Base-by-base conservation (phyloP, 2,797 vertebrate genomes). In the Neopelma chrysocephalum region DNA sequence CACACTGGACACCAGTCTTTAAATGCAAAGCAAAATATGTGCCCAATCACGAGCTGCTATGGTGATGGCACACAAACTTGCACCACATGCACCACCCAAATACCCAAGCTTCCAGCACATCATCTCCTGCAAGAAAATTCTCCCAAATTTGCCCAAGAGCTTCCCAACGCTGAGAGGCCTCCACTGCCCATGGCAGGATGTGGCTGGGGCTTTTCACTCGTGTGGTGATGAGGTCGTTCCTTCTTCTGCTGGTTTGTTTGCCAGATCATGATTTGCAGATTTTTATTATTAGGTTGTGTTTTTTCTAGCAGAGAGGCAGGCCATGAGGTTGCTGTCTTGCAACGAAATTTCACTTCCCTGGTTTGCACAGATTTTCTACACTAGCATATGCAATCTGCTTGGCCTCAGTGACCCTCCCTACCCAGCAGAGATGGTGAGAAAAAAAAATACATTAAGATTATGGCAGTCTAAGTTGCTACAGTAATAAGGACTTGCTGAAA, bases 21-120 rank as follows among this genome's bases (percentile, higher is more conserved):
- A 48, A 64, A 70, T 5, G 25, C n/a, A 82, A 73, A 84, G 27
- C n/a, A 53, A 43, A 82, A 45, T 9, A 3, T 5, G 26, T 4
- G 36, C 43, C 27, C 5, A 22, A 0, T 6, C n/a, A 14, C 0
- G 12, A 77, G 43, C 40, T 15, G 1, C 53, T 29, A 18, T 1
- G 2, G 3, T 19, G 38, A 43, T 4, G 9, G 50, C 54, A 75
- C 14, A 47, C 14, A 61, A 64, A 22, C 25, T 18, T 12, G 27
- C 25, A 40, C 29, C 23, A 68, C 15, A 54, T 31, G 65, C 48
- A 50, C 20, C 1, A 1, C 43, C 75, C 23, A 36, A 47, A 48
- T 0, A 48, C 12, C 32, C 1, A 0, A 58, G 60, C 23, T 58
- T 25, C 21, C 62, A 65, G 71, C 45, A 56, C 45, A 53, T 1